phyloP scores from a whole-genome alignment of 2,797 vertebrate genomes.

The Hippoglossus hippoglossus region DNA sequence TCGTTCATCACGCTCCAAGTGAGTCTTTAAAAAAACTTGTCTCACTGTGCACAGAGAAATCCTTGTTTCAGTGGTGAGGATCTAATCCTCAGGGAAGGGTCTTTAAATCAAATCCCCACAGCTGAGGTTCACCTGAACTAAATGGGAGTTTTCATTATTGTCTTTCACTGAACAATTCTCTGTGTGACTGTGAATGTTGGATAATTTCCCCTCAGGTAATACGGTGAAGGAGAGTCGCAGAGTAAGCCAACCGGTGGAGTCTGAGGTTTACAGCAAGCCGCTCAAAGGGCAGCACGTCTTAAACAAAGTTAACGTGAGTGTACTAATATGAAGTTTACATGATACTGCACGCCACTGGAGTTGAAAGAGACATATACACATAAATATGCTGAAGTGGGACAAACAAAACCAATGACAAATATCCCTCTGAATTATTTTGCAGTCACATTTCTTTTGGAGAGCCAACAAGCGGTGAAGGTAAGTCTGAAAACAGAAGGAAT shows the following conservation, averaged over 20 bases:
- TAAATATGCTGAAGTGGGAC: too few relatives aligned
- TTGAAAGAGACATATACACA: neutral
- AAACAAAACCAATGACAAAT: neutral
- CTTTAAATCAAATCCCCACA: slow-evolving; percentile 59
- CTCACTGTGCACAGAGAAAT: slow-evolving; percentile 38
- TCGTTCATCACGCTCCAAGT: slow-evolving; percentile 80
- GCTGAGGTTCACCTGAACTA: slow-evolving; percentile 49
- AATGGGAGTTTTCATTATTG: slow-evolving; percentile 40
- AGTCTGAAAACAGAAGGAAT: neutral
- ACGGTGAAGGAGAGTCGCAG: slow-evolving; percentile 50
- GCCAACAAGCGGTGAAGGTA: slow-evolving; percentile 73
- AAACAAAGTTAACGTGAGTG: neutral
- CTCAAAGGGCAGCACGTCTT: slow-evolving; percentile 78
- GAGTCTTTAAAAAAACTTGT: slow-evolving; percentile 68
- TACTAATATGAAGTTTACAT: neutral
- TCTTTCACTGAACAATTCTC: slow-evolving; percentile 38
- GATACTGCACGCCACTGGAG: neutral
- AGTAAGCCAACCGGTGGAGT: slow-evolving; percentile 56
- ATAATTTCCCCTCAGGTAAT: slow-evolving; percentile 63
- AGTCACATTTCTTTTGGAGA: slow-evolving; percentile 70
- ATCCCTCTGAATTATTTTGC: slow-evolving; percentile 37
- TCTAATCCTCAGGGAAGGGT: slow-evolving; percentile 59
- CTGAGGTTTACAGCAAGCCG: slow-evolving; percentile 80
- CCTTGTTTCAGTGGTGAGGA: slow-evolving; percentile 49
- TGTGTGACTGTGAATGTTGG: slow-evolving; percentile 33